A percentile compares a stretch with the other conserved stretches of the same genome.
These are phyloP conservation scores for Aphelinus atriplicis DNA, from an alignment of 1,140 invertebrate species.

Conservation along the genomic window DNA sequence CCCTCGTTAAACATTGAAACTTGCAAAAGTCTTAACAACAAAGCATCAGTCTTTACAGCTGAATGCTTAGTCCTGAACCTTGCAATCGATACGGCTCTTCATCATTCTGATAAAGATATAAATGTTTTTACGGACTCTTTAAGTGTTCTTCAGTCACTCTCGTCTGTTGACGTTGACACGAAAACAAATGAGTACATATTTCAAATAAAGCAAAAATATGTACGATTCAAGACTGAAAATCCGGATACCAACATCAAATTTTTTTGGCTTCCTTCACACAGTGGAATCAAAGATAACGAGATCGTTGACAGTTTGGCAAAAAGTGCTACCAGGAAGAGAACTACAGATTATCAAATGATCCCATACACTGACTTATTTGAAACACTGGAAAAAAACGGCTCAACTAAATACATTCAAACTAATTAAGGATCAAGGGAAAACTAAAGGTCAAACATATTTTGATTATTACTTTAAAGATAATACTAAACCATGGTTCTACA, in stretches of 20 bases:
- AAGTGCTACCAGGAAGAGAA: too few relatives aligned
- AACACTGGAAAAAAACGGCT: background rate
- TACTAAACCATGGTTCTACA: too few relatives aligned
- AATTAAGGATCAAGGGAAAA: background rate
- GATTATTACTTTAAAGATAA: background rate
- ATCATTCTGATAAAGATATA: too few relatives aligned
- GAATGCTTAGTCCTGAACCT: too few relatives aligned
- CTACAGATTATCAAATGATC: too few relatives aligned
- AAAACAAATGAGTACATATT: background rate
- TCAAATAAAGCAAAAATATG: background rate
- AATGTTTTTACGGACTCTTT: background rate
- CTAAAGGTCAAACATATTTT: background rate
- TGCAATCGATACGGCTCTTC: too few relatives aligned
- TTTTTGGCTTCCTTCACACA: background rate
- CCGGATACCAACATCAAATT: background rate
- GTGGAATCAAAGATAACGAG: background rate
- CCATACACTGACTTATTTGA: background rate
- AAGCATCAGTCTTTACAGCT: background rate
- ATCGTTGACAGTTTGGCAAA: background rate
- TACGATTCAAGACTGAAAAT: slow-evolving; percentile 1
- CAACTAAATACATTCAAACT: background rate
- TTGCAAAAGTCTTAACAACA: background rate
- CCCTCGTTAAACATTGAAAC: background rate
- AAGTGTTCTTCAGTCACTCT: background rate
- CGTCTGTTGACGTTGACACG: background rate